Evolutionary conservation across 2,888 invertebrate species (phyloP).

Genomic region (Iphiclides podalirius): DNA sequence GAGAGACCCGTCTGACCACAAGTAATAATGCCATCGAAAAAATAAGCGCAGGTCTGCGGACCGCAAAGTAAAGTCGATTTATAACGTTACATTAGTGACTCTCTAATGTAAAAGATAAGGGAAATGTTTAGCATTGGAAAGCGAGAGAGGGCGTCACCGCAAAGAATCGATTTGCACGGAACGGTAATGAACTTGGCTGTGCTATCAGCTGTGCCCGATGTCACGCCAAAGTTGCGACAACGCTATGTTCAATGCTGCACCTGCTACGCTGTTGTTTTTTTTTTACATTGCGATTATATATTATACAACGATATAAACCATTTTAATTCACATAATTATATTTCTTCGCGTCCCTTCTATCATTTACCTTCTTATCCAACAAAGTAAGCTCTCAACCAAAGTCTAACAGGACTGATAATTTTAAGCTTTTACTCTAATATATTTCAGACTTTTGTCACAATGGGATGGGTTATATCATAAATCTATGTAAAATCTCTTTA

Average conservation of each 20-base stretch:
- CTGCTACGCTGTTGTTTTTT: constrained; percentile 10
- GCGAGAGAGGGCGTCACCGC: constrained; percentile 54
- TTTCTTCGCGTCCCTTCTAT: too few species aligned
- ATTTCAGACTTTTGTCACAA: too few species aligned
- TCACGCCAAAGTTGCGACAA: constrained; percentile 32
- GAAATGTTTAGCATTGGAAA: constrained; percentile 55
- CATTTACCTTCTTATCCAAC: too few species aligned
- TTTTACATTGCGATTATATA: constrained; percentile 8
- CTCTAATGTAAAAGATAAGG: constrained; percentile 36
- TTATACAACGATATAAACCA: too few species aligned
- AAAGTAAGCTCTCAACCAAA: too few species aligned
- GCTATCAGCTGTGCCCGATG: constrained; percentile 65
- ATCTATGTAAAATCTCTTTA: too few species aligned
- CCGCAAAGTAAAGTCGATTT: constrained; percentile 9
- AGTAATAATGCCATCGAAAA: constrained; percentile 3
- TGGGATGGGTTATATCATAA: too few species aligned
- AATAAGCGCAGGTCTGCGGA: constrained; percentile 5
- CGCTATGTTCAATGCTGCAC: constrained; percentile 12
- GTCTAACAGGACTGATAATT: too few species aligned
- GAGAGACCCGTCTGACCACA: not conserved
- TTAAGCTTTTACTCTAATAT: too few species aligned
- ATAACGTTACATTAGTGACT: constrained; percentile 16
- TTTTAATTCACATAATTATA: too few species aligned
- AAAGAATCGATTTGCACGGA: constrained; percentile 65
- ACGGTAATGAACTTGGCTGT: constrained; percentile 75